Base-by-base conservation (phyloP, 2,113 vertebrate genomes). In the Ceyx margarethae region DNA sequence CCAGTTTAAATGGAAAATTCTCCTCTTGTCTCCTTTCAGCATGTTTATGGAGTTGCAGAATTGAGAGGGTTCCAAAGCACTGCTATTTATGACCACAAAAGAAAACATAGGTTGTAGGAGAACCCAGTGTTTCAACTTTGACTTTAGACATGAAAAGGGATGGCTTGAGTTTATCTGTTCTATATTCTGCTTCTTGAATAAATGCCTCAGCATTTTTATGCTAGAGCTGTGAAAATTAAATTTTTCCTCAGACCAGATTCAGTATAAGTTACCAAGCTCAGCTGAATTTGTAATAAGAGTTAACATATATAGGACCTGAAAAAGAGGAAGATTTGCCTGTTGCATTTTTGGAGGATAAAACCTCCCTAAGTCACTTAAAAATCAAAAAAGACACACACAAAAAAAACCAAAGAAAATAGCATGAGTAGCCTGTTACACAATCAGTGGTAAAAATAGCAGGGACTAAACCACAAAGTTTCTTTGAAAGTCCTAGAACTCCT, bases 31-130 rank as follows among this genome's bases (percentile, higher is more conserved):
- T 81, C 58, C 43, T 93, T 95, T 84, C 26, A 92, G 93, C 60
- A 89, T 82, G 89, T 94, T 64, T 94, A 89, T 66, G 53, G 67
- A 81, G 35, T 61, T 61, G 29, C 19, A 90, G 58, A 86, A 94
- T 28, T 89, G 72, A 93, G 86, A 81, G 89, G 71, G 26, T 90
- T 93, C 53, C 72, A 85, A 57, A 85, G 58, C 46, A 72, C 20
- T 73, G 12, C 13, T 89, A 89, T 96, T 95, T 97, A 95, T 93
- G 84, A 78, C 56, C 66, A 21, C 33, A 79, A 90, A 90, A 92
- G 53, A 88, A 94, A 95, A 86, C 65, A 85, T 64, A 20, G 33
- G 23, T 94, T 89, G 15, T 15, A 81, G 57, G 16, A 71, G 45
- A 92, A 75, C 5, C 43, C 58, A 61, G n/a, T 53, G 15, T 79